Percentiles rank a stretch among this genome's conserved stretches.
These are phyloP conservation scores for Monopterus albus DNA, from an alignment of 2,113 vertebrate genomes.

Conservation along the genomic window DNA sequence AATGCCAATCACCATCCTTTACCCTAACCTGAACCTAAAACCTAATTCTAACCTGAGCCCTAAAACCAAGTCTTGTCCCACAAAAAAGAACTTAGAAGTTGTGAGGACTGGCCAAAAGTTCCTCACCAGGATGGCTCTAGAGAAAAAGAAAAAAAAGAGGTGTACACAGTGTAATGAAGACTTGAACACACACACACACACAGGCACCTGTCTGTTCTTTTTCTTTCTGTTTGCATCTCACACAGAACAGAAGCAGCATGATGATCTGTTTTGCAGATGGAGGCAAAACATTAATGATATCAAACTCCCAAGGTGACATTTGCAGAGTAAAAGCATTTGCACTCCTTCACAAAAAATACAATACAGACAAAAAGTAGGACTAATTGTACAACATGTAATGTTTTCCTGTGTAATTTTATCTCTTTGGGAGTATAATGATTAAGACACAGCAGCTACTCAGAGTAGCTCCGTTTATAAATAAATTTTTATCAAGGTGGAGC, in stretches of 20 bases:
- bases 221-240: constrained; percentile 53
- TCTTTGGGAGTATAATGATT: constrained; percentile 32
- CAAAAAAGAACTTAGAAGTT: too few species aligned
- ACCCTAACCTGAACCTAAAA: too few species aligned
- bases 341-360: constrained; percentile 26
- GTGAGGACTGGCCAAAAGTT: too few species aligned
- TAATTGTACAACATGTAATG: constrained; percentile 2
- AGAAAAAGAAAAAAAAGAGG: too few species aligned
- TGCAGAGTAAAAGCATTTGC: constrained; percentile 53
- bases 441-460: constrained; percentile 42
- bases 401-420: constrained; percentile 21
- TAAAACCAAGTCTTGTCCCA: too few species aligned
- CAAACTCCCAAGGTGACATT: constrained; percentile 71
- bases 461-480: constrained; percentile 53
- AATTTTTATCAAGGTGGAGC: constrained; percentile 50
- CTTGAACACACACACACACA: constrained; percentile 4
- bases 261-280: constrained; percentile 72
- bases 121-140: too few species aligned
- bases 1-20: too few species aligned
- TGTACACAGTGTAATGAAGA: too few species aligned
- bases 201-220: constrained; percentile 50
- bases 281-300: constrained; percentile 73
- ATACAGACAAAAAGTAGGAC: constrained; percentile 18
- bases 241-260: constrained; percentile 63
- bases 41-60: too few species aligned